Evolutionary conservation across 1,140 invertebrate genomes (phyloP), one percentile per base, ranked within the genome.

Genomic region (Solenopsis invicta): DNA sequence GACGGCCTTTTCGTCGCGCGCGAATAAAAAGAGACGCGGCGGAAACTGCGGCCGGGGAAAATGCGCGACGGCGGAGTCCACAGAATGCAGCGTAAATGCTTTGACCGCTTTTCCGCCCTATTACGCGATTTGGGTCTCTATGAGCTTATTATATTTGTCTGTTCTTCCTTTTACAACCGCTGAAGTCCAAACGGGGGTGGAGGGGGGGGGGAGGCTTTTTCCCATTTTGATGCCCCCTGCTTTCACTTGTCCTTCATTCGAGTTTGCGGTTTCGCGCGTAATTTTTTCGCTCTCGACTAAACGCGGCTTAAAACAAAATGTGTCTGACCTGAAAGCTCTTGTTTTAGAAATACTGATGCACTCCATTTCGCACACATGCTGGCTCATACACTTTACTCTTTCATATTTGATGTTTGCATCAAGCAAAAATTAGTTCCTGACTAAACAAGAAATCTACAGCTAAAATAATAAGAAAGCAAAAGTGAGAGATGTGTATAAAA

Each of bases 51-150:
- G 41, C n/a, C 12, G 10, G 1, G 24, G n/a, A 54, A 56, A 74
- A 34, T 41, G 41, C 5, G 6, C 21, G 16, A 80, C 54, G 48
- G 48, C 6, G 4, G 34, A 29, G 52, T 3, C 34, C 18, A 16
- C 62, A 48, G 34, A 66, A 56, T 52, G 69, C 56, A 45, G 12
- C 29, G 9, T 66, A 86, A 78, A 80, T 48, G 74, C 10, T 24
- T 61, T 24, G 21, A 24, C 21, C 59, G 56, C 76, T 87, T 87
- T 64, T 45, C 61, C 56, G 48, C 52, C 6, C 24, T 48, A 37
- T 87, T 82, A 86, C 41, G n/a, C 52, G 4, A 72, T 37, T 89
- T 16, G 21, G 21, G 18, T 77, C 29, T 37, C 1, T 48, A 29
- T 2, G 0, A 3, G 48, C 45, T 71, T 76, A 29, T 69, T 72